Evolutionary conservation across 2,888 invertebrate species (phyloP), one percentile per base, ranked within the genome.

Genomic region (Phortica okadai): DNA sequence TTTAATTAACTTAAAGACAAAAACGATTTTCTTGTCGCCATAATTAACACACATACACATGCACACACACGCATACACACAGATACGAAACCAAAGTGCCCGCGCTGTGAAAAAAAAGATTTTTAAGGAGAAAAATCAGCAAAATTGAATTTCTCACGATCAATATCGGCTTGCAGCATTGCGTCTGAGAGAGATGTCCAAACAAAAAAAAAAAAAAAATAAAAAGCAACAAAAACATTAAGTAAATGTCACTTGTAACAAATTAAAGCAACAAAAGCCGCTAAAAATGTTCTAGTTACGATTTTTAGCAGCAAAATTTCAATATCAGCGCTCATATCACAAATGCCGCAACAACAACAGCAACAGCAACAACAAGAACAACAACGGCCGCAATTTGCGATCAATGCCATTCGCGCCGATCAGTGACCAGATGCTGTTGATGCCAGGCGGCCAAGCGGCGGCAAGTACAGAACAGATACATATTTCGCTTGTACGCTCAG

Each of bases 101-200:
- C 33, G 4, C 1, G 33, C 4, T 33, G 33, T 33, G 1, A 33
- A 33, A 33, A 33, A 33, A 33, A 33, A 33, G 4, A 4, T 2
- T 56, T 79, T 81, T 83, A 83, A 82, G 80, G 81, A 78, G 58
- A 42, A 14, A 70, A 72, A 50, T 70, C 74, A 21, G 76, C 56
- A 79, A 76, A 80, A 84, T 78, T 73, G 80, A 72, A 86, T 83
- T 84, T 85, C 86, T 86, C 85, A 85, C 84, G 86, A 86, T 84
- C 85, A 82, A 84, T 85, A 86, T 85, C 86, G 62, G 54, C 42
- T 41, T 3, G 8, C 41, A 3, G 58, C 16, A 50, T 14, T 50
- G 50, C 50, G 50, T 50, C 50, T 14, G 50, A 78, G 78, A 76
- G 73, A 76, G 79, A 80, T 76, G 76, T 74, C 78, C 78, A 74